A percentile compares a stretch with the other conserved stretches of the same genome.
phyloP scores from a whole-genome alignment of 2,113 vertebrate species.

The Heterocephalus glaber region DNA sequence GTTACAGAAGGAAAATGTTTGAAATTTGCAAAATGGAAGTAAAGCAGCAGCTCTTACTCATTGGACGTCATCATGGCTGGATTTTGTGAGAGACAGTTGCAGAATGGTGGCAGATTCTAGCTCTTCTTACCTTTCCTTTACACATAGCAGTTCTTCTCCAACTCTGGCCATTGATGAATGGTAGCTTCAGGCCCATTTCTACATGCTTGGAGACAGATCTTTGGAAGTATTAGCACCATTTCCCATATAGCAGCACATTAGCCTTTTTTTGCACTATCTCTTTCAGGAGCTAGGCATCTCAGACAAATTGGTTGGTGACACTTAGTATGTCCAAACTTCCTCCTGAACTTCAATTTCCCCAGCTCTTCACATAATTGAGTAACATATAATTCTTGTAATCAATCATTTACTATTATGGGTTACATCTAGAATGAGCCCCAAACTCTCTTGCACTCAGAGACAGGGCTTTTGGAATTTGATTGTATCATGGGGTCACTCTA shows the following conservation, averaged over 20 bases:
- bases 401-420: not conserved
- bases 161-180: not conserved
- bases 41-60: not conserved
- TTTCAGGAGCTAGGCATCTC: not conserved
- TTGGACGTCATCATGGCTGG: not conserved
- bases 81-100: not conserved
- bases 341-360: not conserved
- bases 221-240: not conserved
- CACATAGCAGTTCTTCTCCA: not conserved
- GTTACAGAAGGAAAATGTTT: not conserved
- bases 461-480: not conserved
- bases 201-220: not conserved
- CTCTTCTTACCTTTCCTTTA: not conserved
- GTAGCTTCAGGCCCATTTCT: not conserved
- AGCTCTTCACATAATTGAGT: not conserved
- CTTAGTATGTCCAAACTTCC: not conserved
- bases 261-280: not conserved
- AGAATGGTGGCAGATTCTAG: not conserved
- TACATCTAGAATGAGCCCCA: not conserved
- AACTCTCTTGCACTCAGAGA: not conserved
- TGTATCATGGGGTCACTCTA: not conserved
- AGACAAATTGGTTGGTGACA: not conserved
- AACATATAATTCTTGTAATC: not conserved
- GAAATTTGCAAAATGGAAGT: not conserved
- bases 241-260: not conserved